Conservation (phyloP, 2,113 vertebrate genomes). For the Gasterosteus aculeatus region DNA sequence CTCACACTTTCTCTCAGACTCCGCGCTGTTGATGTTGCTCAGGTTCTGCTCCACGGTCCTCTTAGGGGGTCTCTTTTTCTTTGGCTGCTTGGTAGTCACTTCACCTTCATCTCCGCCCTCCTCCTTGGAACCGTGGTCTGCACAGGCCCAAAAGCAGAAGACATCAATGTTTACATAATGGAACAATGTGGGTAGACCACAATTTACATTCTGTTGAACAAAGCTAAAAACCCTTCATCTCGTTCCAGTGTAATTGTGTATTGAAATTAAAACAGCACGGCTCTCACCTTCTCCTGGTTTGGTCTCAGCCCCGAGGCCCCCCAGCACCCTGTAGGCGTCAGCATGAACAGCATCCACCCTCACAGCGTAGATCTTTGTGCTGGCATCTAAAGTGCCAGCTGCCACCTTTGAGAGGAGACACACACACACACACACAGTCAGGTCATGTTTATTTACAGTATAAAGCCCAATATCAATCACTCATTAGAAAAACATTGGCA, state of each 20-base stretch:
- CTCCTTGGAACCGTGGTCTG: conserved; percentile 54
- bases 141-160: background rate
- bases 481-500: background rate
- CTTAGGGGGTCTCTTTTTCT: conserved; percentile 83
- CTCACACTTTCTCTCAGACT: conserved; percentile 83
- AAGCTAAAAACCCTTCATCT: background rate
- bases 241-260: background rate
- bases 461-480: background rate
- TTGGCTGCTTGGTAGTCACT: conserved; percentile 73
- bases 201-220: background rate
- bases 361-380: conserved; percentile 94
- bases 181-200: background rate
- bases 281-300: conserved; percentile 73
- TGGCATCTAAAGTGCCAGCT: conserved; percentile 93
- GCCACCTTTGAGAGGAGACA: conserved; percentile 83
- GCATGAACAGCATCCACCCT: conserved; percentile 92
- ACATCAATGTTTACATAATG: background rate
- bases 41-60: conserved; percentile 91
- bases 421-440: background rate
- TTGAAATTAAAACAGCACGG: background rate
- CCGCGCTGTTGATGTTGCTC: conserved; percentile 86
- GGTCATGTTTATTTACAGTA: background rate
- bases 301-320: conserved; percentile 85
- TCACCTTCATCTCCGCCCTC: conserved; percentile 48
- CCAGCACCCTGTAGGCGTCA: conserved; percentile 90